Percentiles rank a stretch among this genome's conserved stretches.
Evolutionary conservation across 2,888 invertebrate genomes (phyloP).

Genomic region (Rotaria sp.): DNA sequence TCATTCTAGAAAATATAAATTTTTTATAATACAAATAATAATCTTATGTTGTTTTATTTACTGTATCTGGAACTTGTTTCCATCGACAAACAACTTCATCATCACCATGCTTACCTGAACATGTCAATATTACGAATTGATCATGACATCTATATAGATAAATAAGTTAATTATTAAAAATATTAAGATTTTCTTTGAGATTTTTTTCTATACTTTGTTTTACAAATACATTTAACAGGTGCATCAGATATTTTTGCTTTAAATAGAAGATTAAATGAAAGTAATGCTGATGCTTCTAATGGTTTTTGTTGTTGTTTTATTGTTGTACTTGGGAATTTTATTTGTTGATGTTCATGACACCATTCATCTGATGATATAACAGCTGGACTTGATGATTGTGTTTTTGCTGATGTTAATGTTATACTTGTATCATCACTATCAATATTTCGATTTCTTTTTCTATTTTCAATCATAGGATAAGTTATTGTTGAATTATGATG

Average conservation of each 20-base stretch:
- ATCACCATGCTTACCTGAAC: conserved; percentile 57
- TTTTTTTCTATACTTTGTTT: neutral
- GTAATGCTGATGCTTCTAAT: neutral
- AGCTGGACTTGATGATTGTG: conserved; percentile 16
- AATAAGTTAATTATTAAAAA: neutral
- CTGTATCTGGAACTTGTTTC: conserved; percentile 54
- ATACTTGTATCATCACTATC: neutral
- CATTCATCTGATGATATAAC: conserved; percentile 6
- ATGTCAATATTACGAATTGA: conserved; percentile 55
- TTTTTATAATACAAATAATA: neutral
- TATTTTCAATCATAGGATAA: neutral
- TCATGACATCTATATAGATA: conserved; percentile 46
- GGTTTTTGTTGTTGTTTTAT: neutral
- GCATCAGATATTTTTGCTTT: conserved; percentile 13
- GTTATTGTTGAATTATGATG: neutral
- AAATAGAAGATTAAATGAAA: neutral
- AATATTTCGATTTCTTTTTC: neutral
- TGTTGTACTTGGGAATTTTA: neutral
- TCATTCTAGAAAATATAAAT: conserved; percentile 46
- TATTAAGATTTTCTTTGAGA: conserved; percentile 39
- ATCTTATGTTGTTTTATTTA: conserved; percentile 42
- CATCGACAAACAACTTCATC: conserved; percentile 59
- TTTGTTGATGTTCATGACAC: neutral
- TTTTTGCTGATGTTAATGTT: neutral
- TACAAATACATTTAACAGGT: conserved; percentile 21